phyloP scores from a whole-genome alignment of 2,113 vertebrate species.

The Andinoacara biseriatus region DNA sequence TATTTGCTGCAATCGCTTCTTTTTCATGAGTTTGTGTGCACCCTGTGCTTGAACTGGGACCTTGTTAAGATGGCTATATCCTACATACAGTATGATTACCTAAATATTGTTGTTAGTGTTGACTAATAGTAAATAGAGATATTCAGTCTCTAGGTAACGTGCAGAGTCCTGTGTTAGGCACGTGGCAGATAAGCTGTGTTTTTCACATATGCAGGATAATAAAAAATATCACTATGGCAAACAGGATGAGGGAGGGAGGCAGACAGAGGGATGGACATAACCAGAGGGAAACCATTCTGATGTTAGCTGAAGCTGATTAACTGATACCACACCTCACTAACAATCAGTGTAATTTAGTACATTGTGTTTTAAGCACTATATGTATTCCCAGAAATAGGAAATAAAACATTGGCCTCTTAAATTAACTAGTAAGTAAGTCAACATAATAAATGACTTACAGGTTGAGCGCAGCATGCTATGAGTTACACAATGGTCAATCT shows the following conservation, averaged over 20 bases:
- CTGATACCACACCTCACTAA: neutral
- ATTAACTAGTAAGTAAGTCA: neutral
- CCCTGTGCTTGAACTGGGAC: neutral
- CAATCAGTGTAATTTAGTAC: neutral
- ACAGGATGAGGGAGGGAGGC: neutral
- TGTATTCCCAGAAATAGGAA: neutral
- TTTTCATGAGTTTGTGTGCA: neutral
- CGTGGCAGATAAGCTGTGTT: neutral
- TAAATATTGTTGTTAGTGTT: neutral
- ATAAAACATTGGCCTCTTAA: neutral
- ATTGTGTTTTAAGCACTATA: neutral
- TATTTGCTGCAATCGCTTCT: neutral
- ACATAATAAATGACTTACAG: neutral
- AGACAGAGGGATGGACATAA: neutral
- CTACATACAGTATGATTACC: neutral
- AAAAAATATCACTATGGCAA: neutral
- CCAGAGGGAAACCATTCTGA: neutral
- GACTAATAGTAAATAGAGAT: constrained; percentile 12
- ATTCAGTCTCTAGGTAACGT: constrained; percentile 17
- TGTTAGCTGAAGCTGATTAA: neutral
- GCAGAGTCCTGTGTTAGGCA: neutral
- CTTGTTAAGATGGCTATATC: neutral
- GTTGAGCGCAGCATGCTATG: neutral
- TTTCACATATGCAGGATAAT: neutral
- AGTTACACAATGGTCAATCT: too few relatives aligned